Percentiles rank a stretch among this genome's conserved stretches.
phyloP scores from a whole-genome alignment of 35 echinoderm and acorn worm genomes.

The Amphiura filiformis region DNA sequence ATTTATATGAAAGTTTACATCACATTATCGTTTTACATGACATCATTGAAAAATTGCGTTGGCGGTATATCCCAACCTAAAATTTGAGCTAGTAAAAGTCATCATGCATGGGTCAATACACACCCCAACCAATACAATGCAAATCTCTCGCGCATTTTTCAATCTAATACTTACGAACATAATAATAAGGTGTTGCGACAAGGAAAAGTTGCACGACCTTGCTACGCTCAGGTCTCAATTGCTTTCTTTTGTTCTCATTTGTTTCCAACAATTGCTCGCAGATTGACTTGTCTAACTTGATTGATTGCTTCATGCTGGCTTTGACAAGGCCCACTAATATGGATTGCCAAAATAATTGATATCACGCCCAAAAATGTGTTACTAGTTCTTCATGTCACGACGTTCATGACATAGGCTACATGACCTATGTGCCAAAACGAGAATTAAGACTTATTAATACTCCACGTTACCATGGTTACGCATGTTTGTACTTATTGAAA shows the following conservation, averaged over 20 bases:
- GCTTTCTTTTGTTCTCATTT: background rate
- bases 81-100: too few species aligned
- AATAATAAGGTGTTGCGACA: background rate
- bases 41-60: too few species aligned
- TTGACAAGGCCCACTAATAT: background rate
- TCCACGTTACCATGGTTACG: background rate
- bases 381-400: background rate
- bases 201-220: background rate
- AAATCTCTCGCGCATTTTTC: too few species aligned
- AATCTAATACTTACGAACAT: too few species aligned
- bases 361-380: background rate
- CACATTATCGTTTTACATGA: too few species aligned
- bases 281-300: slow-evolving; percentile 6
- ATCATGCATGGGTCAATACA: too few species aligned
- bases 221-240: background rate
- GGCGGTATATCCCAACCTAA: too few species aligned
- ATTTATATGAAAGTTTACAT: too few species aligned
- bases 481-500: background rate
- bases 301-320: background rate
- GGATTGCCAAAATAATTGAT: background rate
- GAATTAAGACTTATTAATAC: background rate
- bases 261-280: background rate
- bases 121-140: too few species aligned
- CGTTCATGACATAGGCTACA: background rate
- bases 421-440: background rate